A percentile compares a stretch with the other conserved stretches of the same genome.
phyloP scores from a whole-genome alignment of 2,797 vertebrate species.

The Sebastes vulpes region DNA sequence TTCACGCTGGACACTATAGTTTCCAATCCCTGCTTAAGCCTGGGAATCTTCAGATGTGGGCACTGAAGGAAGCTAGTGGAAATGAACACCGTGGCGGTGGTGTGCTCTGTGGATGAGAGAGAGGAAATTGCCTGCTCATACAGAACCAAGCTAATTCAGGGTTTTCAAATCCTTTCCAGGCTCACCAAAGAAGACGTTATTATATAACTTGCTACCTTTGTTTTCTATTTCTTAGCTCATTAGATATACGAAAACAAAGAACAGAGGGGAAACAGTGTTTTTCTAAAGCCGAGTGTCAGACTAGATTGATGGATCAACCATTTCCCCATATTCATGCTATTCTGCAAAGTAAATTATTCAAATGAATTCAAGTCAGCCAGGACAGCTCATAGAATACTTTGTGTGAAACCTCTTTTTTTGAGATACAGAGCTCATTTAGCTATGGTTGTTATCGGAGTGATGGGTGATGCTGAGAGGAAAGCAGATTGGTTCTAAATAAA shows the following conservation, averaged over 20 bases:
- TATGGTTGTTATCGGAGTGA: conserved; percentile 68
- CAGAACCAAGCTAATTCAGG: conserved; percentile 55
- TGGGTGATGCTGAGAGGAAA: conserved; percentile 59
- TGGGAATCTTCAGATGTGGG: conserved; percentile 75
- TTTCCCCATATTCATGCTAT: conserved; percentile 67
- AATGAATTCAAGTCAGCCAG: conserved; percentile 75
- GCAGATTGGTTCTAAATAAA: conserved; percentile 59
- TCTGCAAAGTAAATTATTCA: conserved; percentile 80
- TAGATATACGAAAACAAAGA: conserved; percentile 65
- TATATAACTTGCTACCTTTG: conserved; percentile 57
- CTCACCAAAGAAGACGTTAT: conserved; percentile 57
- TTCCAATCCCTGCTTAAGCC: conserved; percentile 71
- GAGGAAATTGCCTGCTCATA: conserved; percentile 76
- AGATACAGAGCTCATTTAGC: conserved; percentile 70
- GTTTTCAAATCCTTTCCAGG: conserved; percentile 61
- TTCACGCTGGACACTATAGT: conserved; percentile 64
- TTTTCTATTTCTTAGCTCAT: conserved; percentile 49
- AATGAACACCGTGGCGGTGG: conserved; percentile 67
- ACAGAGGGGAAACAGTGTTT: conserved; percentile 39
- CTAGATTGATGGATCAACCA: conserved; percentile 76
- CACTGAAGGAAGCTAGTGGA: conserved; percentile 72
- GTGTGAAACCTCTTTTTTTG: conserved; percentile 58
- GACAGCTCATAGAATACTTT: conserved; percentile 68
- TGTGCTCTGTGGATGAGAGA: conserved; percentile 69
- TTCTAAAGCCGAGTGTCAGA: conserved; percentile 57